Evolutionary conservation across 1,140 invertebrate genomes (phyloP).

Genomic region (Tetragnatha versicolor): DNA sequence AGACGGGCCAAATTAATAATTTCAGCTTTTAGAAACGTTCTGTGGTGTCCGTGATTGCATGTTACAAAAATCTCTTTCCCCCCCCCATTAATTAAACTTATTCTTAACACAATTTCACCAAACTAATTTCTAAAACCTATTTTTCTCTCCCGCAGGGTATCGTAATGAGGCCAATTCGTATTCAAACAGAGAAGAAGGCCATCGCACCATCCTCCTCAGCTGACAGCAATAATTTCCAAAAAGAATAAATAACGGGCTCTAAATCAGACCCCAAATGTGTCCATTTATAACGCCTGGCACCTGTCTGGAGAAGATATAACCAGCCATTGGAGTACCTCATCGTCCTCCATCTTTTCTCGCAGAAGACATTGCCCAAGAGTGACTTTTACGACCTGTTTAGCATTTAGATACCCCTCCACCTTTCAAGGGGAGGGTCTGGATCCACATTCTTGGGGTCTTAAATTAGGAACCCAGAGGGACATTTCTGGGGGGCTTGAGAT

Average conservation of each 20-base stretch:
- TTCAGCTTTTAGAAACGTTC: no score
- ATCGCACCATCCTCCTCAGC: not conserved
- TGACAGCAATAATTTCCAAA: not conserved
- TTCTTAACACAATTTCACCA: no score
- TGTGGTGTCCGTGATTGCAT: no score
- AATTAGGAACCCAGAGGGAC: slow-evolving; percentile 13
- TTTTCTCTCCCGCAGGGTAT: no score
- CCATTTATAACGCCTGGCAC: slow-evolving; percentile 35
- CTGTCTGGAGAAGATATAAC: not conserved
- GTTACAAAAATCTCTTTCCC: no score
- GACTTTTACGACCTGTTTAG: slow-evolving; percentile 52
- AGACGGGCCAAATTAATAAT: no score
- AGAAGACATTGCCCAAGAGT: slow-evolving; percentile 40
- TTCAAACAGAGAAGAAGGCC: no score
- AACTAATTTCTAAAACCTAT: no score
- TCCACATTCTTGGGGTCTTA: not conserved
- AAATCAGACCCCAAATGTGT: slow-evolving; percentile 36
- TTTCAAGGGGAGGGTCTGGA: not conserved
- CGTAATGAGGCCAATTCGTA: no score
- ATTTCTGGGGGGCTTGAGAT: not conserved
- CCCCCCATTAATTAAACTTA: no score
- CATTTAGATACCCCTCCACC: slow-evolving; percentile 23
- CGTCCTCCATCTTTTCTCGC: slow-evolving; percentile 19
- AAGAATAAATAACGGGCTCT: not conserved
- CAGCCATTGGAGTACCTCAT: slow-evolving; percentile 18